Percentiles rank a stretch among this genome's conserved stretches.
Evolutionary conservation across 2,113 vertebrate genomes (phyloP).

Genomic region (Tretioscincus oriximinensis): DNA sequence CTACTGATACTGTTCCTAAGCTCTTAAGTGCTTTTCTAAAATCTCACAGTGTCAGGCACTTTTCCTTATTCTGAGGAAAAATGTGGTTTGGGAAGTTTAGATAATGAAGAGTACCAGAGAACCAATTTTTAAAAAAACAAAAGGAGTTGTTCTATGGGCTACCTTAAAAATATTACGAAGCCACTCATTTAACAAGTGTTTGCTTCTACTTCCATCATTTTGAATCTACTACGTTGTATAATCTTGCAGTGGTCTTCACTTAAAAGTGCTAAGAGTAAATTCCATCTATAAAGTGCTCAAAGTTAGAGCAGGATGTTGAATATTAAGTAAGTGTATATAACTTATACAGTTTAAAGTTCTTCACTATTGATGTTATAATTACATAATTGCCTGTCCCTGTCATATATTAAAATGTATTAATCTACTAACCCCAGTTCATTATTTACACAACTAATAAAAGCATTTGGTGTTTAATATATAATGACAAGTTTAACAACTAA

Average conservation of each 20-base stretch:
- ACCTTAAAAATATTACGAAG: no score
- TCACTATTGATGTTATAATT: constrained; percentile 9
- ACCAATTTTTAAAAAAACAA: no score
- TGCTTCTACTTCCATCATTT: no score
- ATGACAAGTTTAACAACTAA: constrained; percentile 8
- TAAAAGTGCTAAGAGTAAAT: background rate
- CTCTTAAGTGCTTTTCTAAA: no score
- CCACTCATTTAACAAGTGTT: no score
- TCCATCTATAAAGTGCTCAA: background rate
- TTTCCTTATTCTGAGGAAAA: no score
- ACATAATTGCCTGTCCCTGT: constrained; percentile 8
- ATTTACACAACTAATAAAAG: constrained; percentile 30
- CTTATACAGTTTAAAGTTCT: constrained; percentile 18
- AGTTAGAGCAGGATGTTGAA: background rate
- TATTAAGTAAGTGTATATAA: constrained; percentile 15
- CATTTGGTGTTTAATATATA: constrained; percentile 18
- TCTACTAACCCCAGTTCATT: constrained; percentile 27
- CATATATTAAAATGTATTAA: constrained; percentile 33
- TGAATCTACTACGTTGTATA: background rate
- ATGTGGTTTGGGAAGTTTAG: no score
- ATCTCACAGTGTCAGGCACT: no score
- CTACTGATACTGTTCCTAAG: no score
- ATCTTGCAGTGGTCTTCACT: background rate
- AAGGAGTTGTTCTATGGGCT: no score
- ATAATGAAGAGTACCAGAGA: no score